These are phyloP conservation scores for Eidolon helvum DNA, from an alignment of 2,113 vertebrate genomes.

Conservation along the genomic window DNA sequence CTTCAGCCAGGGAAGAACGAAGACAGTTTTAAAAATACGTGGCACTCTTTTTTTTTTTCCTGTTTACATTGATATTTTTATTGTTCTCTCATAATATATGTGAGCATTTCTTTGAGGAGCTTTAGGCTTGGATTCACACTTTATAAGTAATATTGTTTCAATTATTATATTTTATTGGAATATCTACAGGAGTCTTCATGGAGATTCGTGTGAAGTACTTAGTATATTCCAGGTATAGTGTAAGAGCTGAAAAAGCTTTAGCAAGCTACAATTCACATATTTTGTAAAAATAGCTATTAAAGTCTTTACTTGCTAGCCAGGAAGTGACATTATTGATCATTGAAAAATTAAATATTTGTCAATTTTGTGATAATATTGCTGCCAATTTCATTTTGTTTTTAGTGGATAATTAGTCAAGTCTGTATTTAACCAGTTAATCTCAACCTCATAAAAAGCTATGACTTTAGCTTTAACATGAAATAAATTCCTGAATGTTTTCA, in stretches of 20 bases:
- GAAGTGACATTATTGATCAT: not conserved
- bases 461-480: not conserved
- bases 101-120: not conserved
- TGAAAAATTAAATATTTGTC: not conserved
- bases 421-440: not conserved
- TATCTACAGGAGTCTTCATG: not conserved
- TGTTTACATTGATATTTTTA: not conserved
- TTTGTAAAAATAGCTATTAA: not conserved
- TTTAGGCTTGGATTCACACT: not conserved
- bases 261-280: not conserved
- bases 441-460: not conserved
- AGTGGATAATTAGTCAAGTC: not conserved
- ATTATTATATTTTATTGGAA: not conserved
- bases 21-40: slow-evolving; percentile 13
- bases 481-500: not conserved
- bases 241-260: not conserved
- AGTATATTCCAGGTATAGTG: not conserved
- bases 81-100: not conserved
- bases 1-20: not conserved
- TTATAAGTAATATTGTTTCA: slow-evolving; percentile 7
- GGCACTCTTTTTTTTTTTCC: not conserved
- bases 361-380: not conserved
- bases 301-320: not conserved
- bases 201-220: not conserved
- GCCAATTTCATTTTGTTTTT: not conserved